Evolutionary conservation across 2,888 invertebrate genomes (phyloP).

Genomic region (Amblyjoppa proteus): DNA sequence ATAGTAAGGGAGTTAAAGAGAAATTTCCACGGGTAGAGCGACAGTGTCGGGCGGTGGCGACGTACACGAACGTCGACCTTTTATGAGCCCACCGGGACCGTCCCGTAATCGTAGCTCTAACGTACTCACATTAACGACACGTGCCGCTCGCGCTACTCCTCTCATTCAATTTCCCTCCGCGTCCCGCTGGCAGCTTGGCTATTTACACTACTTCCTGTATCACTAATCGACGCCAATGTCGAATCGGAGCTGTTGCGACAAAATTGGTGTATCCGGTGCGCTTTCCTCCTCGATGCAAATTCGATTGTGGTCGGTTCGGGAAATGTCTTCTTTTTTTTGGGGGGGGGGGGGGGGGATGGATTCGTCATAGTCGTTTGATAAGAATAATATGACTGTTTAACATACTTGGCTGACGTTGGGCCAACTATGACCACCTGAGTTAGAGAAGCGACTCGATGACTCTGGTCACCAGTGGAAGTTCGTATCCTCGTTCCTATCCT

Average conservation of each 20-base stretch:
- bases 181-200: background rate
- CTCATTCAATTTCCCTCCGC: conserved; percentile 33
- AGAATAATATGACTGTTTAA: too few relatives aligned
- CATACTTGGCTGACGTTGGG: too few relatives aligned
- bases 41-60: background rate
- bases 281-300: too few relatives aligned
- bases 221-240: conserved; percentile 38
- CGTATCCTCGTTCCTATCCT: too few relatives aligned
- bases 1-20: conserved; percentile 31
- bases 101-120: conserved; percentile 52
- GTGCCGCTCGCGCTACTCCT: conserved; percentile 35
- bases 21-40: conserved; percentile 36
- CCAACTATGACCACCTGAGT: too few relatives aligned
- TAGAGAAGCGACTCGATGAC: too few relatives aligned
- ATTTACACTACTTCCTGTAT: conserved; percentile 46
- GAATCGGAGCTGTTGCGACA: background rate
- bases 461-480: too few relatives aligned
- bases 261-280: too few relatives aligned
- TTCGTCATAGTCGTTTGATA: too few relatives aligned
- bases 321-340: too few relatives aligned
- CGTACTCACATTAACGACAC: conserved; percentile 59
- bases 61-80: conserved; percentile 52
- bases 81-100: conserved; percentile 55
- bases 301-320: too few relatives aligned
- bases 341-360: too few relatives aligned